Evolutionary conservation across 1,140 invertebrate genomes (phyloP), one percentile per base, ranked within the genome.

Genomic region (Lucilia sericata): DNA sequence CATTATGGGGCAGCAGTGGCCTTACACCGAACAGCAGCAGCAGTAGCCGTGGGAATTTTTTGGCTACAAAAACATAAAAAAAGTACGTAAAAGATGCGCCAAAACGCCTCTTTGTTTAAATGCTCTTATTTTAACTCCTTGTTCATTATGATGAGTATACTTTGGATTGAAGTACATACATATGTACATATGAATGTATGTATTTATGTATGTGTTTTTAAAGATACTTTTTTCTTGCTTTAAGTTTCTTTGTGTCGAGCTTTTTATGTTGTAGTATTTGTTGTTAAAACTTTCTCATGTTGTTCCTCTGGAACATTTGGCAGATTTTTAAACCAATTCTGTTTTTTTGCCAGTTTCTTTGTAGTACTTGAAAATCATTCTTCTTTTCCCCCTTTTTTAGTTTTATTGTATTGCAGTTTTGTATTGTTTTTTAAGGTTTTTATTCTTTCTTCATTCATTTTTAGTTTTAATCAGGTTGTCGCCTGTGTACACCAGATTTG

Each of bases 31-130:
- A 17, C 55, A 60, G 55, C 19, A 5, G 19, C 19, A 70, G n/a
- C 65, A 70, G 65, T 70, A 70, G 65, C 65, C 65, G 65, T 70
- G 65, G 65, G 65, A 70, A 70, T 21, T 70, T 70, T 70, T 10
- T 70, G 19, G 10, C 42, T 8, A 42, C 42, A 42, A 10, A 42
- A 42, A 42, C 42, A 42, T 42, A 42, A 42, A 42, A 42, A 42
- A 42, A 2, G 65, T 70, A 70, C 7, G n/a, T 21, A 70, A 21
- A 70, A 70, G 65, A 70, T 70, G 65, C 65, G 65, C 65, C 65
- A 70, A 70, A 70, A 70, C 65, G 65, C 65, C 65, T 70, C 65
- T 70, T 70, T 70, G 65, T 70, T 70, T 70, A 70, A 70, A 70
- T 70, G 65, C 65, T 70, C 65, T 70, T 70, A 19, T 70, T 70